Conservation (phyloP, 2,113 vertebrate genomes). For the Ellobius talpinus region DNA sequence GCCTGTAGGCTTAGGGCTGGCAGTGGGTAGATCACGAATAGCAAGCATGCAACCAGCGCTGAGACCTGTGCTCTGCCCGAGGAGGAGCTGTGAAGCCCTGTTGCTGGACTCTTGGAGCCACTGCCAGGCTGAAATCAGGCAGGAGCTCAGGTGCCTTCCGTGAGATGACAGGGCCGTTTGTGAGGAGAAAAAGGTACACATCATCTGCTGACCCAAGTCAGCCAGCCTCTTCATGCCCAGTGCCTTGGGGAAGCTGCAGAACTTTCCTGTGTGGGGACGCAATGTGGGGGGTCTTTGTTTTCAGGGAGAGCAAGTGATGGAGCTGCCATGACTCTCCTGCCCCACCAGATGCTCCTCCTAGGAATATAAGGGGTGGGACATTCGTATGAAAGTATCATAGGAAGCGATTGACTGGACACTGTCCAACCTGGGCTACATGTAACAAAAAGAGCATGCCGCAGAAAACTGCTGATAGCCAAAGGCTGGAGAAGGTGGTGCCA, state of each 20-base stretch:
- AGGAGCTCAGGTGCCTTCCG: no score
- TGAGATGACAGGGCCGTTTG: not conserved
- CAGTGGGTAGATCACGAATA: rapidly evolving
- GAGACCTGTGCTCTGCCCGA: rapidly evolving
- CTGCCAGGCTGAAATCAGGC: not conserved
- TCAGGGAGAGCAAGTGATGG: not conserved
- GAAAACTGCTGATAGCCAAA: not conserved
- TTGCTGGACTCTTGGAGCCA: not conserved
- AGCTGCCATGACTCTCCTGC: no score
- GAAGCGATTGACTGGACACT: not conserved
- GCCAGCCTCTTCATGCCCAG: not conserved
- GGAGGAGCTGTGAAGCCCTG: rapidly evolving
- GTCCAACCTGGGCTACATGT: not conserved
- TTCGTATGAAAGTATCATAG: not conserved
- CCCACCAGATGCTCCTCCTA: not conserved
- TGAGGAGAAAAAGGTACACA: not conserved
- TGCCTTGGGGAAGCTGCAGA: not conserved
- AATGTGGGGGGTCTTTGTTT: not conserved
- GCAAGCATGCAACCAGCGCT: rapidly evolving
- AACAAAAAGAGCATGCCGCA: not conserved
- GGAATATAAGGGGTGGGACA: no score
- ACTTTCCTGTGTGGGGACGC: not conserved
- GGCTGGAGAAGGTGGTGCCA: not conserved
- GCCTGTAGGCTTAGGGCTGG: not conserved
- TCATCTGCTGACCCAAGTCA: not conserved